A percentile compares a stretch with the other conserved stretches of the same genome.
These are phyloP conservation scores for Timandra comae DNA, from an alignment of 2,888 invertebrate genomes.

Conservation along the genomic window DNA sequence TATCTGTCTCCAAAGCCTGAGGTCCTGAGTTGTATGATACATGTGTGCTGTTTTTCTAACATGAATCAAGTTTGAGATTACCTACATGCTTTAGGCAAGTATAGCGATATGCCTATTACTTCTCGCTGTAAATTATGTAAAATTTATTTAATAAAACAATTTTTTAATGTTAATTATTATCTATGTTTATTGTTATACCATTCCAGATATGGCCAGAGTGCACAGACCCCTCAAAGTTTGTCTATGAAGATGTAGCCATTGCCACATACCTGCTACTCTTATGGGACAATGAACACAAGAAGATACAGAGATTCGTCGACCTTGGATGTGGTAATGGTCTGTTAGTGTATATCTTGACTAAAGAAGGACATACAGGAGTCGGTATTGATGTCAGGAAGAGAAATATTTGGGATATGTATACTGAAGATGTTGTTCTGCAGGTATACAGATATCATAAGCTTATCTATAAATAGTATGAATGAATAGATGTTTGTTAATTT, in stretches of 20 bases:
- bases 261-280: slow-evolving; percentile 89
- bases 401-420: slow-evolving; percentile 91
- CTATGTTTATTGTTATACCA: too few species aligned
- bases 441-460: slow-evolving; percentile 65
- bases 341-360: slow-evolving; percentile 88
- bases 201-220: slow-evolving; percentile 91
- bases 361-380: slow-evolving; percentile 88
- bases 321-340: slow-evolving; percentile 99
- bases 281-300: slow-evolving; percentile 81
- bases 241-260: slow-evolving; percentile 97
- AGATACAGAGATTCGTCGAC: slow-evolving; percentile 87
- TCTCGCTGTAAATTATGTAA: too few species aligned
- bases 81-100: too few species aligned
- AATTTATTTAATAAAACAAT: too few species aligned
- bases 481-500: too few species aligned
- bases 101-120: too few species aligned
- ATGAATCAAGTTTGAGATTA: too few species aligned
- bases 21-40: too few species aligned
- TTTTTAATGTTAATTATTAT: too few species aligned
- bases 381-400: slow-evolving; percentile 91
- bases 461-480: too few species aligned
- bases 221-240: slow-evolving; percentile 96
- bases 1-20: too few species aligned
- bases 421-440: slow-evolving; percentile 79
- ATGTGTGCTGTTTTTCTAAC: too few species aligned